Base-by-base conservation (phyloP, 2,888 invertebrate species). In the Xylophagus ater region DNA sequence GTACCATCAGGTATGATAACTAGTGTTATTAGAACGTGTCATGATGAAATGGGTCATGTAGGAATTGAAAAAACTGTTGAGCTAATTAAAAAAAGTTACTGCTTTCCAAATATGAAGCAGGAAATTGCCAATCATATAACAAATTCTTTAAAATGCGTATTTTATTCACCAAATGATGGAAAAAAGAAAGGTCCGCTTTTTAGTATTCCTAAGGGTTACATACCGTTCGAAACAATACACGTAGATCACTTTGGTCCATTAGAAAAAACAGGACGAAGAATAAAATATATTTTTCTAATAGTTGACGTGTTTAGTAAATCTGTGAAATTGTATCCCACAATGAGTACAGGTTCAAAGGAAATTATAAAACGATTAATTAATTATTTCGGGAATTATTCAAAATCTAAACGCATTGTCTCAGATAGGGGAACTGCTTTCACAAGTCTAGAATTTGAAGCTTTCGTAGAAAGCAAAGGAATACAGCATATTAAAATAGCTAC, bases 1-100 rank as follows among this genome's bases (percentile, higher is more conserved):
- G 4, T 29, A 29, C 29, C 29, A 1, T 4, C 6, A 6, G 15
- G 9, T 1, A 21, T 37, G 45, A 40, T 43, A 30, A 6, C 19
- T 8, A 37, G 25, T 7, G 28, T 50, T 3, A 42, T 51, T 6
- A 19, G 26, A 9, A 34, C 34, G 5, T 36, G 28, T 38, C 53
- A 54, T 45, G 50, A 53, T 34, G 19, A 43, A 15, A 29, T 47
- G 19, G 51, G 51, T 15, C 56, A 55, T 44, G 30, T 51, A 23
- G 54, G 53, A 3, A 10, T 47, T 9, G 47, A 49, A 6, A 52
- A 53, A 47, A 45, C 42, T 17, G n/a, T 40, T 9, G 42, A 49
- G 18, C 24, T 38, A 8, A 35, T 56, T 12, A 35, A 12, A 12
- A 15, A 37, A 35, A 26, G 19, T 5, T 57, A 52, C 43, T 55